Percentiles rank a stretch among this genome's conserved stretches.
These are phyloP conservation scores for Lycaon pictus DNA, from an alignment of 2,113 vertebrate genomes.

Conservation along the genomic window DNA sequence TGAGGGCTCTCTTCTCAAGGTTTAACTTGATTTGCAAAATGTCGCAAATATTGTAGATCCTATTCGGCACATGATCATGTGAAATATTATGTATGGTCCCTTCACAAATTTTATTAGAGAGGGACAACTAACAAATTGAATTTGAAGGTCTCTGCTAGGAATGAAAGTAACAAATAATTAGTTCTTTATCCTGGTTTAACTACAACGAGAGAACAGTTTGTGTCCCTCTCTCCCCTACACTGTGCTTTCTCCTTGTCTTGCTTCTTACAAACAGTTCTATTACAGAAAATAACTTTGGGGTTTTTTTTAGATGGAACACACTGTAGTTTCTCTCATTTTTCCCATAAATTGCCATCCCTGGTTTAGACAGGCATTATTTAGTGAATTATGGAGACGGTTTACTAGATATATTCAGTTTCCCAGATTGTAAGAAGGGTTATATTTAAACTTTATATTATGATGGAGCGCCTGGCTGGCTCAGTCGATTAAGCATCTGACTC, in stretches of 20 bases:
- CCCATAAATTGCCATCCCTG: not conserved
- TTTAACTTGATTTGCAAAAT: slow-evolving; percentile 55
- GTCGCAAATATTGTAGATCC: not conserved
- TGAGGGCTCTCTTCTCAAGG: not conserved
- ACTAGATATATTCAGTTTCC: not conserved
- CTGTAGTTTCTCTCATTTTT: not conserved
- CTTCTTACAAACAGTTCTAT: not conserved
- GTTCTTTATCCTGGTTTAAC: not conserved
- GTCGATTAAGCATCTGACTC: not conserved
- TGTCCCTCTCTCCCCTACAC: not conserved
- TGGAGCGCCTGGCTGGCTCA: not conserved
- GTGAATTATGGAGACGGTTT: not conserved
- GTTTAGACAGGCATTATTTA: not conserved
- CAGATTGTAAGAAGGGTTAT: not conserved
- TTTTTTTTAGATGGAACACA: not conserved
- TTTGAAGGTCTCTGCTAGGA: not conserved
- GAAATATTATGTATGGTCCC: not conserved
- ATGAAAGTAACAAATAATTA: not conserved
- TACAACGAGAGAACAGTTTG: not conserved
- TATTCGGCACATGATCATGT: not conserved
- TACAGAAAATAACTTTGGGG: not conserved
- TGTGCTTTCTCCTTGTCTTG: not conserved
- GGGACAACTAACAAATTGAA: not conserved
- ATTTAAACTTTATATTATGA: not conserved
- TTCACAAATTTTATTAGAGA: not conserved